A percentile compares a stretch with the other conserved stretches of the same genome.
Conservation (phyloP, 1,140 invertebrate genomes). For the Cyclargus thomasi region DNA sequence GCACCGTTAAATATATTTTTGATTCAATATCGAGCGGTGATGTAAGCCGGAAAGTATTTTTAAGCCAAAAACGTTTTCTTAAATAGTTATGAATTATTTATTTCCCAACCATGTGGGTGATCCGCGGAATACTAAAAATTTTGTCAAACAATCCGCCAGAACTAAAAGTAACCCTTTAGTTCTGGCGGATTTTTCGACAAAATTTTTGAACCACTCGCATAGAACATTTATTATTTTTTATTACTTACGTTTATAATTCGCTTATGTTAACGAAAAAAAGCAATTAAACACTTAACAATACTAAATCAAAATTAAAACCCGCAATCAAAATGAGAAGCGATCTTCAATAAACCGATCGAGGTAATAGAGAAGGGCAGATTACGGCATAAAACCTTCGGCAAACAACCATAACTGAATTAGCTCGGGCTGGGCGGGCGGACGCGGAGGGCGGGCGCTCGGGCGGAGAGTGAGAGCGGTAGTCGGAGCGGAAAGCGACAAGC, state of each 20-base stretch:
- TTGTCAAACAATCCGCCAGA: too few species aligned
- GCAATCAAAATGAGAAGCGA: neutral
- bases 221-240: too few species aligned
- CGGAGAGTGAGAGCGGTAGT: neutral
- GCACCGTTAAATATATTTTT: neutral
- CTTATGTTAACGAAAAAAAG: too few species aligned
- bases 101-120: too few species aligned
- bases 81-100: too few species aligned
- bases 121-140: too few species aligned
- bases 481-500: neutral
- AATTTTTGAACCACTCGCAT: too few species aligned
- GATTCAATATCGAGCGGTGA: neutral
- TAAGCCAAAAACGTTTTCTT: neutral
- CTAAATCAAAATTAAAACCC: neutral
- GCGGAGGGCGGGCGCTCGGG: neutral
- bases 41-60: neutral
- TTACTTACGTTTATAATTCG: too few species aligned
- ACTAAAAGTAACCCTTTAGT: too few species aligned
- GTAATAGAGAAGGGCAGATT: neutral
- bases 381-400: conserved; percentile 7
- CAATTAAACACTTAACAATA: neutral
- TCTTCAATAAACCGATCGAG: neutral
- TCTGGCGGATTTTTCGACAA: too few species aligned
- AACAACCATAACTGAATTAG: conserved; percentile 13
- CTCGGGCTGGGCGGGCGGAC: neutral